Base-by-base conservation (phyloP, 2,888 invertebrate species). In the Mimumesa dahlbomi region DNA sequence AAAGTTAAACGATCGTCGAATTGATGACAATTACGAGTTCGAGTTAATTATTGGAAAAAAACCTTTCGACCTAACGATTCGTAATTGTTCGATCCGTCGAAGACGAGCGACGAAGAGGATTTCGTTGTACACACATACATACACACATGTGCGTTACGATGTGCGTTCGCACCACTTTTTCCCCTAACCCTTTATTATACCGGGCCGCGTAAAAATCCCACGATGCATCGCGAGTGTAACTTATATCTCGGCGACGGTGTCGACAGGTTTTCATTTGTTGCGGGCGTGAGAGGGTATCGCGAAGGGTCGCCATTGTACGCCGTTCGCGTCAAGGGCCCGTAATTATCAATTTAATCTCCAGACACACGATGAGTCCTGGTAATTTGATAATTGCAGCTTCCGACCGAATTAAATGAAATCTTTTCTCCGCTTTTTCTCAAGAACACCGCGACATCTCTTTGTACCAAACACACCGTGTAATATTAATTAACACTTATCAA, bases 161-260 rank as follows among this genome's bases (percentile, higher is more conserved):
- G 73, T 77, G 76, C 76, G 79, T 77, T 79, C 77, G 79, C 72
- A 50, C 42, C 34, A 57, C 45, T 59, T 29, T 38, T 53, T 45
- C 59, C 40, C 53, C 36, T 49, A 48, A 53, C 38, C 54, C 61
- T 65, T 62, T 56, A 76, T 79, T 76, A 73, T 66, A 43, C 45
- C 14, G 25, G 48, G 40, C 16, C 53, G 45, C 45, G 61, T n/a
- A n/a, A n/a, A n/a, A n/a, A 43, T 68, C 80, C 62, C 77, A 79
- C 79, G 77, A 68, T 68, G 46, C 49, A 79, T 79, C 79, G 59
- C 50, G 36, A 40, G 45, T 58, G 56, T 65, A 67, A 79, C 76
- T 72, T 76, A 75, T 50, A 57, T 54, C 50, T 29, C 22, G 34
- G 54, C 43, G 49, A 49, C 50, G 62, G 58, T 54, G 64, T 52